phyloP scores from a whole-genome alignment of 2,888 invertebrate genomes.

The Pseudococcus longispinus region DNA sequence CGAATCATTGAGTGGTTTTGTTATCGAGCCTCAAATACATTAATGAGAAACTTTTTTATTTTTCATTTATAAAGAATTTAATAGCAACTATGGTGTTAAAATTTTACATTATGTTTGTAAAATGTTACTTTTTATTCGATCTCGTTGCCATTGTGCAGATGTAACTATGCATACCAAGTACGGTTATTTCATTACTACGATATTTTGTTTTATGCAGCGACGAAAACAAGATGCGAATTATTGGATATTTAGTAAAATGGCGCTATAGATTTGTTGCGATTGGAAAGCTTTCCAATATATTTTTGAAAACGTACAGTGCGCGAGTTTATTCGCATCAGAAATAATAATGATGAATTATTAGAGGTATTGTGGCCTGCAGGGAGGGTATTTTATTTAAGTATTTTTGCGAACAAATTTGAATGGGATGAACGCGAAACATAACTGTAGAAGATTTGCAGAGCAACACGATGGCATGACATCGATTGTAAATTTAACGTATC shows the following conservation, averaged over 20 bases:
- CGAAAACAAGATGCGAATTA: conserved; percentile 23
- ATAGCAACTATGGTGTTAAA: conserved; percentile 49
- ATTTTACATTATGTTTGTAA: conserved; percentile 50
- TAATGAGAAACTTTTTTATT: conserved; percentile 46
- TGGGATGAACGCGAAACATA: no score
- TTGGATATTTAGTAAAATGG: not conserved
- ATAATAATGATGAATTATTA: not conserved
- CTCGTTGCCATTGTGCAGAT: conserved; percentile 25
- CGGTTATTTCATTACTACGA: conserved; percentile 13
- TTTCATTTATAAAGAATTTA: conserved; percentile 32
- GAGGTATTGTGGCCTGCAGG: no score
- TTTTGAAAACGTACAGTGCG: not conserved
- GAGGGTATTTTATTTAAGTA: no score
- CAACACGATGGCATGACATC: no score
- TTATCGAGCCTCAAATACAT: conserved; percentile 36
- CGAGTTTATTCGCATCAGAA: not conserved
- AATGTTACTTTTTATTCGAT: conserved; percentile 44
- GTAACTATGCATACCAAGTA: not conserved
- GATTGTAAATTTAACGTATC: no score
- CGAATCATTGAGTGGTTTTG: conserved; percentile 48
- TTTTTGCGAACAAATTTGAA: no score
- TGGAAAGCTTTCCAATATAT: not conserved
- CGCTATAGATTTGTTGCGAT: not conserved
- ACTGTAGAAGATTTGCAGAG: no score
- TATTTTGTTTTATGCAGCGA: not conserved